Evolutionary conservation across 2,113 vertebrate species (phyloP), one percentile per base, ranked within the genome.

Genomic region (Trinectes maculatus): DNA sequence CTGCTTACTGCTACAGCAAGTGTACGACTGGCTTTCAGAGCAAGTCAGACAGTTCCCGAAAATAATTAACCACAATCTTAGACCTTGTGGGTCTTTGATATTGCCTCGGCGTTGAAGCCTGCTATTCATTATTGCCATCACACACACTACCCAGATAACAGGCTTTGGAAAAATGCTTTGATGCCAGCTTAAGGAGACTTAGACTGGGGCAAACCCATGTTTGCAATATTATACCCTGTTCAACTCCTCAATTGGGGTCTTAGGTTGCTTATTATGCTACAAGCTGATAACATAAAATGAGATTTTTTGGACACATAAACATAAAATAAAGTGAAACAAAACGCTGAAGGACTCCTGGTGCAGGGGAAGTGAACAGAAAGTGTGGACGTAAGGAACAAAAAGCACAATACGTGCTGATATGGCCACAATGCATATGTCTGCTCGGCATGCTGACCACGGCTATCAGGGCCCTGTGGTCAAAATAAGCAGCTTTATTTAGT

Each of bases 331-430:
- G n/a, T n/a, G n/a, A n/a, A n/a, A n/a, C n/a, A n/a, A n/a, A n/a
- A n/a, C n/a, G n/a, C n/a, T n/a, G n/a, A n/a, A n/a, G n/a, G n/a
- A n/a, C n/a, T n/a, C n/a, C n/a, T n/a, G n/a, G n/a, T n/a, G n/a
- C n/a, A n/a, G n/a, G 34, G 31, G 29, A 64, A 67, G 56, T 69
- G 47, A 53, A 47, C 49, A 71, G 8, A 71, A 69, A 72, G 61
- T 76, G 48, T 65, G 29, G 12, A 60, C 43, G 62, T 34, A 55
- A 60, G 21, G 74, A 70, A 57, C 51, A 77, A 53, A 71, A 63
- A 71, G 55, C 64, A 63, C 57, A 69, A 74, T 73, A 79, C 65
- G 58, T 77, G 76, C 64, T 65, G 66, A 71, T 81, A 71, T 13
- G 59, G 55, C 52, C 54, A 65, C 36, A 67, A 31, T 46, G 52